Percentiles rank a stretch among this genome's conserved stretches.
phyloP scores from a whole-genome alignment of 2,113 vertebrate species.

The Barbus barbus region DNA sequence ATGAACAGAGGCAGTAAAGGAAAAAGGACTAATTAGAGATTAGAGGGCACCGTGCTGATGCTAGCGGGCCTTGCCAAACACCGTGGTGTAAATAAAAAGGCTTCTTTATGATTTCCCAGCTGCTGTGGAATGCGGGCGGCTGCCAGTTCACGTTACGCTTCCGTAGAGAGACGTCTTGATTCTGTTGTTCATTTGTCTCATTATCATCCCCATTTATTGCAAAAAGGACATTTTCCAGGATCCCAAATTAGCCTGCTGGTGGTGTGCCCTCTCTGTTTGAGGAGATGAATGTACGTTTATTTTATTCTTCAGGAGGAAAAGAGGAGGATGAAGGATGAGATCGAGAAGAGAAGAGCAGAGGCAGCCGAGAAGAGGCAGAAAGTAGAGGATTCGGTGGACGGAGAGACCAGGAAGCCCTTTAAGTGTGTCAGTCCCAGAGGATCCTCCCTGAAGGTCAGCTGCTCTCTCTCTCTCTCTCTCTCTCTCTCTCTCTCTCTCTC shows the following conservation, averaged over 20 bases:
- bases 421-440: conserved; percentile 93
- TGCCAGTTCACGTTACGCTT: conserved; percentile 8
- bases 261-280: neutral
- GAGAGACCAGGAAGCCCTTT: conserved; percentile 84
- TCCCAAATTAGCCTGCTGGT: neutral
- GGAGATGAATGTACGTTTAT: neutral
- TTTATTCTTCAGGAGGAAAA: conserved; percentile 86
- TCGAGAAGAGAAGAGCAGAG: conserved; percentile 93
- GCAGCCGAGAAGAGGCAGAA: conserved; percentile 97
- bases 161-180: neutral
- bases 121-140: conserved; percentile 35
- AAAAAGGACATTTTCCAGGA: neutral
- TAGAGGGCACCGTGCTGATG: conserved; percentile 55
- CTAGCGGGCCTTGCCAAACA: conserved; percentile 29
- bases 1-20: conserved; percentile 76
- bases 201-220: too few relatives aligned
- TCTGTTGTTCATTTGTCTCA: neutral
- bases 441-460: conserved; percentile 90
- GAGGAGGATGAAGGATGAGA: conserved; percentile 95
- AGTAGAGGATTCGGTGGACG: conserved; percentile 84
- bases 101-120: conserved; percentile 47
- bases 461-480: neutral
- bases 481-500: neutral
- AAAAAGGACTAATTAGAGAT: conserved; percentile 73
- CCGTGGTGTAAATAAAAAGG: conserved; percentile 30